Conservation (phyloP, 1,140 invertebrate genomes). For the Stegodyphus mimosarum region DNA sequence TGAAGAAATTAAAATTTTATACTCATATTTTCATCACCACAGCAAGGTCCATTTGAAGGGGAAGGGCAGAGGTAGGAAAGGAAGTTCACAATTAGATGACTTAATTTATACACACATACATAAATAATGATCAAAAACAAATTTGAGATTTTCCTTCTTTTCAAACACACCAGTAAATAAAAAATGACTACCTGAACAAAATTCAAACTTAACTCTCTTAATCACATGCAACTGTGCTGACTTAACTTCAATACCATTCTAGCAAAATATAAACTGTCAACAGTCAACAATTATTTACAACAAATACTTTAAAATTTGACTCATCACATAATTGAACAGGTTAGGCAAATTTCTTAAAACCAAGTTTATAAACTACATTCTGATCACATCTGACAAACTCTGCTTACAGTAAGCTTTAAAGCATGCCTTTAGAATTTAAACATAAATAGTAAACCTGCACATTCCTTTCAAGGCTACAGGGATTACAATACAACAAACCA, state of each 20-base stretch:
- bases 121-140: not conserved
- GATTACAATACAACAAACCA: too few relatives aligned
- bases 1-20: not conserved
- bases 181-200: too few relatives aligned
- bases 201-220: not conserved
- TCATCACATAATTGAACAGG: not conserved
- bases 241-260: constrained; percentile 15
- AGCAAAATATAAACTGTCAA: constrained; percentile 59
- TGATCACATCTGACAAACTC: too few relatives aligned
- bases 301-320: not conserved
- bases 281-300: constrained; percentile 55
- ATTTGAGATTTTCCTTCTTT: not conserved
- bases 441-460: not conserved
- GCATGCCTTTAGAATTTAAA: too few relatives aligned
- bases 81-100: too few relatives aligned
- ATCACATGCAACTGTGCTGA: constrained; percentile 5
- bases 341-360: not conserved
- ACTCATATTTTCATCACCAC: too few relatives aligned
- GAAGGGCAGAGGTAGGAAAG: too few relatives aligned
- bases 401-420: too few relatives aligned
- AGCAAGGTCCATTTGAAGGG: too few relatives aligned
- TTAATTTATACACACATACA: too few relatives aligned
- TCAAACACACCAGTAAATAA: not conserved
- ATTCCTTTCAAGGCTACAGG: too few relatives aligned
- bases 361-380: too few relatives aligned